Conservation (phyloP, 2,797 vertebrate genomes). For the Fratercula arctica region DNA sequence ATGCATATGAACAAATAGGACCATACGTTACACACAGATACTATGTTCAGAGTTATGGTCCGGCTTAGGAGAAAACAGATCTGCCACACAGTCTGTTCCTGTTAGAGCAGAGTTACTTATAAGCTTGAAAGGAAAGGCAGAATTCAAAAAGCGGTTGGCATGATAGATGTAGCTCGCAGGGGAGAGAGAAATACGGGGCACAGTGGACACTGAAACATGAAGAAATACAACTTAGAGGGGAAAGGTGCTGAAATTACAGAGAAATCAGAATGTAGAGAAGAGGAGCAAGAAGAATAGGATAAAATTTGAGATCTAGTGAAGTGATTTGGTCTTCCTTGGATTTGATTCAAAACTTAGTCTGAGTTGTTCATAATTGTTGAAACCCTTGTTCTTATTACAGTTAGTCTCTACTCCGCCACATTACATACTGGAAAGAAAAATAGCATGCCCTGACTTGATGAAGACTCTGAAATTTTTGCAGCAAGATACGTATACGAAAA, state of each 20-base stretch:
- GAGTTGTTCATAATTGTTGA: not conserved
- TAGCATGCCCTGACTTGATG: not conserved
- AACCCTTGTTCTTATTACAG: not conserved
- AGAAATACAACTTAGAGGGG: not conserved
- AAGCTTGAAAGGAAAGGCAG: not conserved
- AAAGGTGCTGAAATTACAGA: not conserved
- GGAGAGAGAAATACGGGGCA: not conserved
- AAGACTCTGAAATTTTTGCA: not conserved
- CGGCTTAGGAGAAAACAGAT: not conserved
- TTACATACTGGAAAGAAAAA: not conserved
- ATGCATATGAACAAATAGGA: not conserved
- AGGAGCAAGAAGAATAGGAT: not conserved
- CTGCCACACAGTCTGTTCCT: not conserved
- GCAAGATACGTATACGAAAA: not conserved
- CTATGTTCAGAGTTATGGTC: not conserved
- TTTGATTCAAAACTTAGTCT: not conserved
- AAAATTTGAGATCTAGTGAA: not conserved
- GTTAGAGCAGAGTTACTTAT: not conserved
- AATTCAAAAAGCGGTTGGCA: not conserved
- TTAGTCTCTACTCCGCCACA: not conserved
- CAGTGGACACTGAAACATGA: not conserved
- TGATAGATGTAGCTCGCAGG: not conserved
- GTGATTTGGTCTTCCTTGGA: not conserved
- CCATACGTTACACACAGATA: not conserved
- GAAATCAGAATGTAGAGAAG: not conserved